These are phyloP conservation scores for Hyperopisus bebe DNA, from an alignment of 2,113 vertebrate genomes.

Conservation along the genomic window DNA sequence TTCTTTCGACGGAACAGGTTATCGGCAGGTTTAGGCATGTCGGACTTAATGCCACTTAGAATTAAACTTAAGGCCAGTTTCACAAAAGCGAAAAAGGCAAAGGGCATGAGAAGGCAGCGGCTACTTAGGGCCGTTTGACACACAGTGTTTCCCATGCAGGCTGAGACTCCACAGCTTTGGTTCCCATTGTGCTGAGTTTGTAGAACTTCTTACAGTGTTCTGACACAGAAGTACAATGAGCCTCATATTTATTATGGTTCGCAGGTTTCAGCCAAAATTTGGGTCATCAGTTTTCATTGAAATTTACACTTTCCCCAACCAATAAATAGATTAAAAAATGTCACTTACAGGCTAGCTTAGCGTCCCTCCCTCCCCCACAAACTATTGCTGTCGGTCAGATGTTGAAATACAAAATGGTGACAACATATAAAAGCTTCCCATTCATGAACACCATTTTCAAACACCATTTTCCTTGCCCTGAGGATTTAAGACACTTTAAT, in stretches of 20 bases:
- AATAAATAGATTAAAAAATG: not conserved
- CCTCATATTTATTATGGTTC: not conserved
- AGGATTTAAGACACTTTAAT: not conserved
- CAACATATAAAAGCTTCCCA: not conserved
- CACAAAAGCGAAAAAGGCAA: not conserved
- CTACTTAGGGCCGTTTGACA: not conserved
- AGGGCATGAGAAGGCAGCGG: not conserved
- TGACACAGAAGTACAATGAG: not conserved
- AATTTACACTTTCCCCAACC: not conserved
- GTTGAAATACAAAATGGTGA: not conserved
- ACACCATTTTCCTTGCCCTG: not conserved
- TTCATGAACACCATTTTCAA: not conserved
- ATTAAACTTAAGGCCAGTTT: not conserved
- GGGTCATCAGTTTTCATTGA: not conserved
- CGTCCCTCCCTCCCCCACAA: not conserved
- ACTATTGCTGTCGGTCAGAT: not conserved
- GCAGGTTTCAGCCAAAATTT: not conserved
- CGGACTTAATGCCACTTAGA: not conserved
- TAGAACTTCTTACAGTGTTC: not conserved
- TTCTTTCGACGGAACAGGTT: not conserved
- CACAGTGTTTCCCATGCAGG: not conserved
- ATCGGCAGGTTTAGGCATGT: not conserved
- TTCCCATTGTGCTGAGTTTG: not conserved
- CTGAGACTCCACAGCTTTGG: not conserved
- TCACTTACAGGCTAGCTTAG: not conserved